phyloP scores from a whole-genome alignment of 1,140 invertebrate genomes.

The Penaeus chinensis region DNA sequence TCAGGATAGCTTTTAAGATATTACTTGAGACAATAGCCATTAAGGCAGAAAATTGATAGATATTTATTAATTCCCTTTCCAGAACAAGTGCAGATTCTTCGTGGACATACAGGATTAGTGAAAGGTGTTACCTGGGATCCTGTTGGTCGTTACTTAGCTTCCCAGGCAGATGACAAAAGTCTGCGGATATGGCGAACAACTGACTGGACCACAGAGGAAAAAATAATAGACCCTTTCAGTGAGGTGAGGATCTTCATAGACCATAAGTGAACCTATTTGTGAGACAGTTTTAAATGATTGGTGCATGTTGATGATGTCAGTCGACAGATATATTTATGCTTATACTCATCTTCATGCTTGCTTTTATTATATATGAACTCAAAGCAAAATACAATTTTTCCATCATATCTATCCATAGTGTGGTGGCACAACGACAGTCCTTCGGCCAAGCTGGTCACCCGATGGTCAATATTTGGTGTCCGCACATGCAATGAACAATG shows the following conservation, averaged over 20 bases:
- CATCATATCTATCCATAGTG: slow-evolving; percentile 72
- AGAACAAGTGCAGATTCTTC: slow-evolving; percentile 66
- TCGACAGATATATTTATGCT: no score
- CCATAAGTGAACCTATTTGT: no score
- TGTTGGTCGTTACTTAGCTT: slow-evolving; percentile 94
- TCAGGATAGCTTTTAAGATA: neutral
- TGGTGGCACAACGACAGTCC: slow-evolving; percentile 92
- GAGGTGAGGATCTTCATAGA: slow-evolving; percentile 71
- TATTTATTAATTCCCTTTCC: neutral
- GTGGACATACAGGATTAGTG: slow-evolving; percentile 92
- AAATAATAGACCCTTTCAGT: slow-evolving; percentile 91
- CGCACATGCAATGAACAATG: slow-evolving; percentile 98
- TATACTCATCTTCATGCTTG: neutral
- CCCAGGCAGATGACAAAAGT: slow-evolving; percentile 96
- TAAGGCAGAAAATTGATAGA: slow-evolving; percentile 5
- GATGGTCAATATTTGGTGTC: slow-evolving; percentile 95
- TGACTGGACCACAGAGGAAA: slow-evolving; percentile 89
- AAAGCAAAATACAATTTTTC: neutral
- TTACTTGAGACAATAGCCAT: neutral
- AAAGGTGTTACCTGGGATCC: slow-evolving; percentile 99
- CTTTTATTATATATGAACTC: neutral
- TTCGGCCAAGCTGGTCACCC: slow-evolving; percentile 95
- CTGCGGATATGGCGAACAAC: slow-evolving; percentile 93
- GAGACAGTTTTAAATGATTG: no score
- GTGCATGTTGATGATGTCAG: no score